Evolutionary conservation across 2,797 vertebrate genomes (phyloP).

Genomic region (Melanotaenia boesemani): DNA sequence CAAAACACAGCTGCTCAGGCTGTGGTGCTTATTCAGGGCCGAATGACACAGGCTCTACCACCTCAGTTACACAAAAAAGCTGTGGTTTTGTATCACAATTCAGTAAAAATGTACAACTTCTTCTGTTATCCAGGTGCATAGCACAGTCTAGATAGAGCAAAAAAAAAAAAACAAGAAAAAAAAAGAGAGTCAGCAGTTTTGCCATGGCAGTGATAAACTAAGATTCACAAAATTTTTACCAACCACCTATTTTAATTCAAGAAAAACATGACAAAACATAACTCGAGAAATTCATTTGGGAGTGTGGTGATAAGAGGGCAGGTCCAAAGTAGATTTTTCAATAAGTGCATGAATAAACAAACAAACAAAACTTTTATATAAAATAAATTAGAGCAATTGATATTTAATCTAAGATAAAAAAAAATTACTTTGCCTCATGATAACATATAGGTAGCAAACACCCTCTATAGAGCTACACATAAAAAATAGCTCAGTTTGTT

Average conservation of each 20-base stretch:
- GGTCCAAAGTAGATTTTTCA: no score
- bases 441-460: no score
- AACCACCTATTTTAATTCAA: not conserved
- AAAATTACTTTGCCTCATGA: no score
- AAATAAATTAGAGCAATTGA: no score
- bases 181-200: slow-evolving; percentile 9
- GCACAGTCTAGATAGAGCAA: not conserved
- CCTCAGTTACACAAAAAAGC: slow-evolving; percentile 34
- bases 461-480: no score
- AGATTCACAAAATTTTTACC: not conserved
- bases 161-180: not conserved
- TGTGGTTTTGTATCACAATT: slow-evolving; percentile 36
- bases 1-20: slow-evolving; percentile 48
- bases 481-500: no score
- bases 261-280: no score
- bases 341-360: no score
- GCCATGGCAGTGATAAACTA: not conserved
- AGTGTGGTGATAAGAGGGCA: no score
- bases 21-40: slow-evolving; percentile 29
- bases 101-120: slow-evolving; percentile 4
- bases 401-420: no score
- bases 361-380: no score
- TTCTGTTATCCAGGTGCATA: slow-evolving; percentile 36
- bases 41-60: slow-evolving; percentile 14
- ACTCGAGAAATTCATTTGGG: no score